phyloP scores from a whole-genome alignment of 2,888 invertebrate species.

The Timema cristinae region DNA sequence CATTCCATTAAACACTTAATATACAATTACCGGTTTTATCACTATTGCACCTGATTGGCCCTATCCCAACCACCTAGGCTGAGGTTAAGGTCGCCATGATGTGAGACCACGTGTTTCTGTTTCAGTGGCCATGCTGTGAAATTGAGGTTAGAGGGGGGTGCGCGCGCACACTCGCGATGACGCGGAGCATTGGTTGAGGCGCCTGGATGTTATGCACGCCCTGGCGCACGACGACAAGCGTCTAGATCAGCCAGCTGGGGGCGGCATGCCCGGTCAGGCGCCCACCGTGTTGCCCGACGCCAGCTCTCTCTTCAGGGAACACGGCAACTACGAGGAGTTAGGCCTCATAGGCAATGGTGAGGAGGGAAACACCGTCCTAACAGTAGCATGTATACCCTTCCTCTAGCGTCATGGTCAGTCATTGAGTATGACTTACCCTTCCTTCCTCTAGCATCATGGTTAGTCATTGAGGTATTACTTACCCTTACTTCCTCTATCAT shows the following conservation, averaged over 20 bases:
- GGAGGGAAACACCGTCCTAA: constrained; percentile 22
- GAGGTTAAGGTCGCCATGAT: too few relatives aligned
- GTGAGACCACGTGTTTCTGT: too few relatives aligned
- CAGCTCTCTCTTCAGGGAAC: constrained; percentile 47
- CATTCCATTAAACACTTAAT: too few relatives aligned
- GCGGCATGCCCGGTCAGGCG: constrained; percentile 36
- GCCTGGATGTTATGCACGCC: background rate
- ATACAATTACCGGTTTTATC: too few relatives aligned
- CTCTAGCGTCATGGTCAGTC: too few relatives aligned
- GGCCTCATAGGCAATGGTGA: constrained; percentile 71
- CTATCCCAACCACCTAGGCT: too few relatives aligned
- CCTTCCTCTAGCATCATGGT: background rate
- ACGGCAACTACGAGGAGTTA: constrained; percentile 61
- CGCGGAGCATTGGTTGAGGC: too few relatives aligned
- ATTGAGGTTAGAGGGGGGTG: too few relatives aligned
- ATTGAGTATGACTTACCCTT: background rate
- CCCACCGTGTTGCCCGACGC: constrained; percentile 30
- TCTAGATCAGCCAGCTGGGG: constrained; percentile 25
- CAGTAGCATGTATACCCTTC: too few relatives aligned
- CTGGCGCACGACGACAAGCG: constrained; percentile 22
- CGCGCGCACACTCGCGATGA: too few relatives aligned
- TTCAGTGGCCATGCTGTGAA: too few relatives aligned
- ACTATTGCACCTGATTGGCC: too few relatives aligned
- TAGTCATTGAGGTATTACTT: background rate
- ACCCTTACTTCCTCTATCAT: background rate